Percentiles rank a stretch among this genome's conserved stretches.
These are phyloP conservation scores for Castor canadensis DNA, from an alignment of 2,113 vertebrate species.

Conservation along the genomic window DNA sequence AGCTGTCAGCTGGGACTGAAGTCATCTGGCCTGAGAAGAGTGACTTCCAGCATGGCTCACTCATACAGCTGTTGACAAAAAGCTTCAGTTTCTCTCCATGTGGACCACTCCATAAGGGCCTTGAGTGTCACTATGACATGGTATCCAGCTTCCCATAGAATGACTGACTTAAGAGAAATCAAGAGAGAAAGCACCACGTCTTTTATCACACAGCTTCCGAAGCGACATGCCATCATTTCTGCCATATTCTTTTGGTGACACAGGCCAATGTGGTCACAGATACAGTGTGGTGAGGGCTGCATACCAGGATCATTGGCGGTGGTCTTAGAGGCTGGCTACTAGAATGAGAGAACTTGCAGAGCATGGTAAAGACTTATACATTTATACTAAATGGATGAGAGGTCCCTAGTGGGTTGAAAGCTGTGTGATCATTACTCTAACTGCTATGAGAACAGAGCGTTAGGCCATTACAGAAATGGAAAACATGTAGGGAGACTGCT, in stretches of 20 bases:
- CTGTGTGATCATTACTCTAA: neutral
- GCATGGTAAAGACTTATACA: neutral
- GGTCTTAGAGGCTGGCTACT: neutral
- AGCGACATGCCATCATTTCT: neutral
- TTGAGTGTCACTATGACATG: neutral
- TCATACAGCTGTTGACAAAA: neutral
- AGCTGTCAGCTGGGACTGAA: neutral
- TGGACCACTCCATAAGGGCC: neutral
- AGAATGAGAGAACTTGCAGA: neutral
- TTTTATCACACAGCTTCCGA: neutral
- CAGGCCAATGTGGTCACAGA: neutral
- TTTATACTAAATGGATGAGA: neutral
- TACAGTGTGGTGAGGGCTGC: neutral
- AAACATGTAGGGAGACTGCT: neutral
- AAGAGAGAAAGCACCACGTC: neutral
- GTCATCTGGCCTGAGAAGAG: neutral
- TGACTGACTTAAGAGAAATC: neutral
- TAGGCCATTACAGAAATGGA: neutral
- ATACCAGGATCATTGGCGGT: neutral
- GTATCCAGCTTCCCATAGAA: neutral
- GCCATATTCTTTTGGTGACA: neutral
- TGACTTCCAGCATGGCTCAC: neutral
- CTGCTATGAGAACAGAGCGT: neutral
- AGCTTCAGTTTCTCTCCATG: neutral
- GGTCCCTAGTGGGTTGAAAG: neutral